Base-by-base conservation (phyloP, 2,113 vertebrate species). In the Chloebia gouldiae region DNA sequence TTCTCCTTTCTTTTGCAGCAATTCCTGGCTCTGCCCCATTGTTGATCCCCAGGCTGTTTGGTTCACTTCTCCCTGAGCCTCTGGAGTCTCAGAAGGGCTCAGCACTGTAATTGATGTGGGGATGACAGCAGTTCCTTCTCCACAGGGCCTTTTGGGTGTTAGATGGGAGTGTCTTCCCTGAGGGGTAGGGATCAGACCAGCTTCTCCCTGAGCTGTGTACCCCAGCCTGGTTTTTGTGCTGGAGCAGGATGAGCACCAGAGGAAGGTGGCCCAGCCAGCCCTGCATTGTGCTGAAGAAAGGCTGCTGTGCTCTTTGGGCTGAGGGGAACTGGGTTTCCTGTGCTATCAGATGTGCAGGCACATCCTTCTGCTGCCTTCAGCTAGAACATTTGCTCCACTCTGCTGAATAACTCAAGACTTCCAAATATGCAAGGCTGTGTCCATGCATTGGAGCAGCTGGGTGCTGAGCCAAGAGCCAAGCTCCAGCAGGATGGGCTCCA, bases 371-470 rank as follows among this genome's bases (percentile, higher is more conserved):
- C 83, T 88, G 35, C 65, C 65, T 86, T 76, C 72, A 76, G 47
- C 47, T 76, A 39, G 42, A 30, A 16, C 6, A 5, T 78, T 77
- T 69, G 51, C 42, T 73, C 30, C 18, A 4, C 44, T 66, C 37
- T 31, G 37, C 49, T 68, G 70, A 40, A 23, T 27, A 45, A 44
- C 68, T 35, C 31, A 25, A 33, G 21, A 11, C 72, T 87, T 40
- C 30, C 56, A 53, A 79, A 65, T 1, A 1, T 13, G 5, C 21
- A 3, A 10, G 23, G 31, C 71, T 24, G 18, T 49, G 50, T 33
- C 72, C 0, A 0, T 50, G 39, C 1, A 0, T 19, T 40, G 51
- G 21, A 28, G 37, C 54, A 86, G 42, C 23, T 47, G 71, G 37
- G 22, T 33, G 39, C 75, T 91, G 65, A 82, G 61, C 4, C 3